Base-by-base conservation (phyloP, 2,113 vertebrate genomes). In the Choloepus hoffmanni region DNA sequence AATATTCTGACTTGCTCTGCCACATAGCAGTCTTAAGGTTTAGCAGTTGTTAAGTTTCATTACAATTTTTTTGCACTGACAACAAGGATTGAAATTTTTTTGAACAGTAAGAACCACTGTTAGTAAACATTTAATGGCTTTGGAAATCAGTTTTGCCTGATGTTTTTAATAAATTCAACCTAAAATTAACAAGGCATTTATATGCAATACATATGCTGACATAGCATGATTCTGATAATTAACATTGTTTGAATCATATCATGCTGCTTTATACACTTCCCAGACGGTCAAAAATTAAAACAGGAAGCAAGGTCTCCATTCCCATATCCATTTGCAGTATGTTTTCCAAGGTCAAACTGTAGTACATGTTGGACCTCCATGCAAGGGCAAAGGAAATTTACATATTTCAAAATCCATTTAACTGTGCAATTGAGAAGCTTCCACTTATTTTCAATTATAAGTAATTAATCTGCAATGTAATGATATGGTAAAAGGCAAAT, bases 381-480 rank as follows among this genome's bases (percentile, higher is more conserved):
- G 12, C 13, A 92, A 79, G 26, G 76, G 7, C 40, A 65, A 70
- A 91, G 67, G 50, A 91, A 85, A 86, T 87, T 43, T 73, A 13
- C 1, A 5, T 89, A 85, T 91, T 82, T 91, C 72, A 82, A 45
- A 76, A 92, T 77, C 45, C n/a, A 24, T 85, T 79, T 92, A 91
- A 81, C 48, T 94, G 11, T 76, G 23, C n/a, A 65, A 0, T 90
- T 92, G 70, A 97, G n/a, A 43, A 93, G 16, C 45, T 95, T 92
- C 18, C 28, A 74, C 53, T 65, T 79, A 40, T 67, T 58, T 92
- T 68, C 28, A 86, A 50, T 74, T 92, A 67, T n/a, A 95, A 94
- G 30, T 94, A 72, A 58, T 76, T 78, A 84, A 33, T 94, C n/a
- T 94, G 11, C 55, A 89, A 53, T 70, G 19, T 55, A 45, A 93